These are phyloP conservation scores for Alviniconcha strummeri DNA, from an alignment of 2,888 invertebrate genomes.

Conservation along the genomic window DNA sequence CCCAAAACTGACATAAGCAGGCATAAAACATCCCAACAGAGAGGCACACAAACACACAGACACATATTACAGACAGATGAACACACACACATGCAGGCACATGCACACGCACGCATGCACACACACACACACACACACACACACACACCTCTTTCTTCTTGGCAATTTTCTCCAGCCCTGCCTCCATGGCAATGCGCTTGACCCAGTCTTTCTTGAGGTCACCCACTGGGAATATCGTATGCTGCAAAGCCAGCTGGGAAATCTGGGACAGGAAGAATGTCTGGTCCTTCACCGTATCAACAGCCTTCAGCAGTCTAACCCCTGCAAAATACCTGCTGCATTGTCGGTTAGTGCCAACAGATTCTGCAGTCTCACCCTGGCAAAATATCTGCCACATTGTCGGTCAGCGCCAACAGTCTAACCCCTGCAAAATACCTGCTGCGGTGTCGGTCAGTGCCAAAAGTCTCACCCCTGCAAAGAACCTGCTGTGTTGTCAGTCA, in stretches of 20 bases:
- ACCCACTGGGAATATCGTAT: slow-evolving; percentile 94
- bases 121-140: slow-evolving; percentile 10
- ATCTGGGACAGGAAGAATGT: slow-evolving; percentile 95
- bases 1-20: not conserved
- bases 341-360: too few relatives aligned
- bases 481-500: too few relatives aligned
- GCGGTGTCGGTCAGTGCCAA: too few relatives aligned
- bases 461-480: too few relatives aligned
- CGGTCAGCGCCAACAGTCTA: too few relatives aligned
- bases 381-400: too few relatives aligned
- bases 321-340: slow-evolving; percentile 73
- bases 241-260: slow-evolving; percentile 83
- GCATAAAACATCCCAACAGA: not conserved
- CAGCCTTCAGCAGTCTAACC: slow-evolving; percentile 82
- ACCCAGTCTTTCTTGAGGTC: slow-evolving; percentile 84
- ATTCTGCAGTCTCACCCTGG: too few relatives aligned
- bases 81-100: slow-evolving; percentile 19
- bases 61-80: not conserved
- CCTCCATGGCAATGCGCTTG: slow-evolving; percentile 83
- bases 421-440: too few relatives aligned
- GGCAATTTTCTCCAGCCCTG: slow-evolving; percentile 75
- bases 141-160: slow-evolving; percentile 68
- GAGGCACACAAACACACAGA: not conserved
- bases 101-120: not conserved
- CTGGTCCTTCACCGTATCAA: slow-evolving; percentile 91